A percentile compares a stretch with the other conserved stretches of the same genome.
These are phyloP conservation scores for Pardalotus punctatus DNA, from an alignment of 2,113 vertebrate species.

Conservation along the genomic window DNA sequence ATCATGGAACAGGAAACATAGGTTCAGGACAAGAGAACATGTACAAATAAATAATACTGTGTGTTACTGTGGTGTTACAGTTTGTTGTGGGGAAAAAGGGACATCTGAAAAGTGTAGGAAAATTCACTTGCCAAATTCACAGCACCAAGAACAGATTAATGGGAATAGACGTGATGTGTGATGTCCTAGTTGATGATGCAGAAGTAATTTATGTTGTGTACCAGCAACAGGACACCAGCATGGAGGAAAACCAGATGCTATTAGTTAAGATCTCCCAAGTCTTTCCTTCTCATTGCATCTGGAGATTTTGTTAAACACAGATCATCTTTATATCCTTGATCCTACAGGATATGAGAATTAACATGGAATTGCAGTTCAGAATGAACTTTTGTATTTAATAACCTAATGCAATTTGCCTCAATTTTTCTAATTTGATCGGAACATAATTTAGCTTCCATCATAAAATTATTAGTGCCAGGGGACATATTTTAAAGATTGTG, in stretches of 20 bases:
- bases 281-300: neutral
- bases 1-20: neutral
- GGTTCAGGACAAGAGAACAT: neutral
- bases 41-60: neutral
- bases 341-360: neutral
- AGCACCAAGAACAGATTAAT: neutral
- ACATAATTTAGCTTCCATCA: constrained; percentile 12
- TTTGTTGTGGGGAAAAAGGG: neutral
- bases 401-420: constrained; percentile 30
- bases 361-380: neutral
- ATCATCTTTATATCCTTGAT: neutral
- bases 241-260: neutral
- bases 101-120: neutral
- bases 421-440: neutral
- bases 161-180: neutral
- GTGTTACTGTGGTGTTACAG: neutral
- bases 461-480: constrained; percentile 7
- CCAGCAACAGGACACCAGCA: neutral
- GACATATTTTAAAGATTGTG: neutral
- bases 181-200: neutral
- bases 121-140: neutral
- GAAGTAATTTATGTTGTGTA: neutral
- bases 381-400: neutral
- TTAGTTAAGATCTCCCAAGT: neutral
- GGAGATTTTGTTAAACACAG: neutral